phyloP scores from a whole-genome alignment of 1,140 invertebrate species.

The Trichoplusia ni region DNA sequence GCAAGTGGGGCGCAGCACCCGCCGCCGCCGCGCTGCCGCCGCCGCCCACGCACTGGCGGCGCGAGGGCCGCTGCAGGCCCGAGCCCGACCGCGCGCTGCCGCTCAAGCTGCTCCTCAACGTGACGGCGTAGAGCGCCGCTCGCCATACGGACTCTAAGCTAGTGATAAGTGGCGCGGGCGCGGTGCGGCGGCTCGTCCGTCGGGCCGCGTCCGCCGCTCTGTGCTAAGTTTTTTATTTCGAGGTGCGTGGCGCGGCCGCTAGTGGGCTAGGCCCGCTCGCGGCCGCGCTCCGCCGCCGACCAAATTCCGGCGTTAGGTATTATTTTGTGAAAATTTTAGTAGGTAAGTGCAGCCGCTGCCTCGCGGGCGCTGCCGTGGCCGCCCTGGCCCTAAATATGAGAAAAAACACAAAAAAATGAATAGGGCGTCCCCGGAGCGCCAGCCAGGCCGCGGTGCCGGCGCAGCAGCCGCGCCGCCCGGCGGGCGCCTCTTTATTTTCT shows the following conservation, averaged over 20 bases:
- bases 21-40: constrained; percentile 73
- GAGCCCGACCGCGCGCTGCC: constrained; percentile 68
- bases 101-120: constrained; percentile 74
- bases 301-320: constrained; percentile 79
- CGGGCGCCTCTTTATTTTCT: constrained; percentile 27
- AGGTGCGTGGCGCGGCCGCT: constrained; percentile 55
- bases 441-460: constrained; percentile 21
- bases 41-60: constrained; percentile 77
- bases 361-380: constrained; percentile 38
- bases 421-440: constrained; percentile 25
- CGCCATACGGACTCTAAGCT: constrained; percentile 57
- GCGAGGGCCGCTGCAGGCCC: constrained; percentile 64
- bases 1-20: constrained; percentile 79
- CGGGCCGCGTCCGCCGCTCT: constrained; percentile 52
- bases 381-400: constrained; percentile 37
- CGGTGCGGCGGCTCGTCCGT: constrained; percentile 36
- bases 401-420: constrained; percentile 40
- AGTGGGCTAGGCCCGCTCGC: constrained; percentile 37
- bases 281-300: constrained; percentile 50
- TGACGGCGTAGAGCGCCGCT: constrained; percentile 58
- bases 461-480: constrained; percentile 13
- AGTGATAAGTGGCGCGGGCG: constrained; percentile 64
- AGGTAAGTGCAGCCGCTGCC: constrained; percentile 61
- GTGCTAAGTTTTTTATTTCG: constrained; percentile 76
- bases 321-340: constrained; percentile 80